A percentile compares a stretch with the other conserved stretches of the same genome.
These are phyloP conservation scores for Avahi laniger DNA, from an alignment of 2,797 vertebrate species.

Conservation along the genomic window DNA sequence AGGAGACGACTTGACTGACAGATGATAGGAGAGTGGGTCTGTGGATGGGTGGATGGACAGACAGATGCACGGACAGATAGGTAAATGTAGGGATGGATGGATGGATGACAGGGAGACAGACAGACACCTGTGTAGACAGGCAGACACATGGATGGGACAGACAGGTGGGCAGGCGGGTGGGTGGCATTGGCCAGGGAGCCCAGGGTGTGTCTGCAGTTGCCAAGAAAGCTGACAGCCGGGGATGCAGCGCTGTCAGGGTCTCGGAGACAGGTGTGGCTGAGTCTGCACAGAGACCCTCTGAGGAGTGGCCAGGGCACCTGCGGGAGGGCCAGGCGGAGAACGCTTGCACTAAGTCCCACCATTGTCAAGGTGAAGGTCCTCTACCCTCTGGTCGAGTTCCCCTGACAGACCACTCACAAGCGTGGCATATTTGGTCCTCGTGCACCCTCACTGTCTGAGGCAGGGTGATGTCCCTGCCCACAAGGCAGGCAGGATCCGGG, in stretches of 20 bases:
- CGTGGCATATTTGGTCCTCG: accelerated
- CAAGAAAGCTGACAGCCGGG: accelerated
- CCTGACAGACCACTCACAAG: accelerated
- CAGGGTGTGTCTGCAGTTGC: neutral
- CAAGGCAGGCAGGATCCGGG: neutral
- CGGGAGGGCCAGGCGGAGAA: neutral
- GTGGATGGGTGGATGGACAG: too few relatives aligned
- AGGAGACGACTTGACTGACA: neutral
- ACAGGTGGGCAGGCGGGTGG: neutral
- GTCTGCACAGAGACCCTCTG: neutral
- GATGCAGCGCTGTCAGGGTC: neutral
- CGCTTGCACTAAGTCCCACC: neutral
- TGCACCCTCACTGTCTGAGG: accelerated
- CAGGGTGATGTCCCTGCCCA: accelerated
- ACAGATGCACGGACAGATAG: too few relatives aligned
- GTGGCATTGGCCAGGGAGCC: too few relatives aligned
- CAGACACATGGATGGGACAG: accelerated
- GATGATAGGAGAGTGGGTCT: neutral
- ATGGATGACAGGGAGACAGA: neutral
- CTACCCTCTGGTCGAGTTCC: neutral
- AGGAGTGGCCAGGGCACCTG: neutral
- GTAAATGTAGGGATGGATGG: neutral
- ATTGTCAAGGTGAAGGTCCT: accelerated
- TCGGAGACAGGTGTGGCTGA: neutral
- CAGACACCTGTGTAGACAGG: too few relatives aligned